phyloP scores from a whole-genome alignment of 2,113 vertebrate species.

The Holacanthus passer region DNA sequence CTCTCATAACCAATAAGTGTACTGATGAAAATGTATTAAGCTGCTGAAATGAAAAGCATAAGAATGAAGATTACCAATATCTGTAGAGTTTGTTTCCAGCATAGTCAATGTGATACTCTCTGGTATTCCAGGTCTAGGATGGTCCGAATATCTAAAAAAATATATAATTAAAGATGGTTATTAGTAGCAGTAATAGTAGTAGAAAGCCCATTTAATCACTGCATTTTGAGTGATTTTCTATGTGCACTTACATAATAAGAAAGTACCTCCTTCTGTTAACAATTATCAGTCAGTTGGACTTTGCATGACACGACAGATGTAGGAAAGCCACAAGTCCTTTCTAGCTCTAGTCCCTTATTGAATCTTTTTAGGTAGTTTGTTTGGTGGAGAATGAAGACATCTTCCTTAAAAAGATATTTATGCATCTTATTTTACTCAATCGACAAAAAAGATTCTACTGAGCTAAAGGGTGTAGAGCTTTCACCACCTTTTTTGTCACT shows the following conservation, averaged over 20 bases:
- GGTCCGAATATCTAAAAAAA: conserved; percentile 4
- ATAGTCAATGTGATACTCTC: conserved; percentile 9
- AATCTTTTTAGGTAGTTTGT: no score
- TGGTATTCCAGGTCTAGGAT: conserved; percentile 31
- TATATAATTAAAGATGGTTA: background rate
- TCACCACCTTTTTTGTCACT: no score
- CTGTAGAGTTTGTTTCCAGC: background rate
- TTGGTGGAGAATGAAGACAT: no score
- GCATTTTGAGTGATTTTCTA: background rate
- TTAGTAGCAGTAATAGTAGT: background rate
- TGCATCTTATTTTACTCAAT: no score
- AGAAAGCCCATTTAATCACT: background rate
- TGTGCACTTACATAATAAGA: background rate
- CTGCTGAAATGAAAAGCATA: background rate
- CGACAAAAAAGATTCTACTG: no score
- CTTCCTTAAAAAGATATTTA: no score
- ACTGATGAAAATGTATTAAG: background rate
- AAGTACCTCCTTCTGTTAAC: background rate
- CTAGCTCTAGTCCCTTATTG: no score
- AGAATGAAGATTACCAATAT: background rate
- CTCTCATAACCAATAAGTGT: background rate
- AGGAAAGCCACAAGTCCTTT: no score
- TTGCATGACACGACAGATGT: background rate
- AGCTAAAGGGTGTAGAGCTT: no score
- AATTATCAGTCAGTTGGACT: no score